Evolutionary conservation across 2,113 vertebrate species (phyloP), one percentile per base, ranked within the genome.

Genomic region (Camelus dromedarius): DNA sequence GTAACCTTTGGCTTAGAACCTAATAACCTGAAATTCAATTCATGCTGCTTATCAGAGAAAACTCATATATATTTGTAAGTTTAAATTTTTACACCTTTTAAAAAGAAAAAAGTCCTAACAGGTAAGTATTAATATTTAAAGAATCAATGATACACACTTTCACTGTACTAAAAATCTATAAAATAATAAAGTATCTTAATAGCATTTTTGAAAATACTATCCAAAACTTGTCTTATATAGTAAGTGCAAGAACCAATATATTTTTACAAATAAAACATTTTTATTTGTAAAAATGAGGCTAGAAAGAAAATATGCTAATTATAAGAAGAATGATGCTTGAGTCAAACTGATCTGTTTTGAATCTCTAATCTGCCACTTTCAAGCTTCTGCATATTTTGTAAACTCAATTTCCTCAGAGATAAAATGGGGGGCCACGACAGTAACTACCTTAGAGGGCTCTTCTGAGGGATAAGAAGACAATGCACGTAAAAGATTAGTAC

Each of bases 31-130:
- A 93, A 73, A 87, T 76, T 94, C n/a, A 91, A 64, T 66, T 82
- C 20, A 81, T 38, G 95, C 5, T 82, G 48, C 35, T 85, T 79
- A 75, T 87, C 20, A 91, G 93, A 91, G 86, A 95, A 90, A 62
- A 88, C 26, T 72, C 18, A 62, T 64, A 91, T 32, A 1, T 70
- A 92, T 58, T 81, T 69, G 16, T 88, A 95, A 96, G 88, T 83
- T 69, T 73, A 85, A 87, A 88, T 64, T 58, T 67, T 35, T 56
- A 4, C 1, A 46, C 80, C 30, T 85, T 80, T 96, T 73, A 86
- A 72, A 89, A 69, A 72, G 15, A 73, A 95, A 91, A 76, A 91
- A 54, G 24, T 28, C n/a, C 38, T 64, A 73, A 69, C 15, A 52
- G 56, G 22, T 38, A 73, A n/a, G 18, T 75, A 48, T 91, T 28